These are phyloP conservation scores for Heliocidaris erythrogramma DNA, from an alignment of 35 echinoderm and acorn worm species.

Conservation along the genomic window DNA sequence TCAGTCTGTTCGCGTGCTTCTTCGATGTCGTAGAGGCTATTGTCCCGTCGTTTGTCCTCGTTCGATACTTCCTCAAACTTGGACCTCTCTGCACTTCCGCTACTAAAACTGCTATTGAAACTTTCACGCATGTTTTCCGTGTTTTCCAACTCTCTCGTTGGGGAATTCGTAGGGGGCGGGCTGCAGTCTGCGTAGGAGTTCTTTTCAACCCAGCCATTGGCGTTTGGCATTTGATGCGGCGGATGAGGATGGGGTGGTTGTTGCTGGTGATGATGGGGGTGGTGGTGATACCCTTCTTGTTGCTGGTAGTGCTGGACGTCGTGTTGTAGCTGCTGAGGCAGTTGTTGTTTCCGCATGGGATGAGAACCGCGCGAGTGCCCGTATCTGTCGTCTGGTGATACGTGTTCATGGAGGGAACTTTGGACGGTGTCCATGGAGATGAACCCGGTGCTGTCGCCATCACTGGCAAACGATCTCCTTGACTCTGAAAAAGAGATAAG, in stretches of 20 bases:
- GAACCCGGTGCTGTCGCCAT: not conserved
- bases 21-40: conserved; percentile 38
- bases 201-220: not conserved
- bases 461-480: not conserved
- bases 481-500: not conserved
- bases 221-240: conserved; percentile 3
- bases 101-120: conserved; percentile 17
- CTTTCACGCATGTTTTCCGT: not conserved
- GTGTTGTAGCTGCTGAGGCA: not conserved
- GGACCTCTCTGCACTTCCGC: conserved; percentile 12
- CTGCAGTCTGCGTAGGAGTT: conserved; percentile 2
- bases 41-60: not conserved
- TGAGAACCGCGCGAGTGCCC: not conserved
- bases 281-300: not conserved
- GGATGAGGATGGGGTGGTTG: not conserved
- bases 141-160: not conserved
- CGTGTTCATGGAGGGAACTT: not conserved
- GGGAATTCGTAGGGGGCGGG: conserved; percentile 35
- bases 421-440: conserved; percentile 19
- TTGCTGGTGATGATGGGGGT: conserved; percentile 1
- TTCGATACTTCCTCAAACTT: not conserved
- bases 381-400: not conserved
- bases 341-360: not conserved
- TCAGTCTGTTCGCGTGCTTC: conserved; percentile 23
- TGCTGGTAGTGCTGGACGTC: not conserved